Evolutionary conservation across 92 coral and sea anemone species (phyloP), one percentile per base, ranked within the genome.

Genomic region (Phenganax stokvisi): DNA sequence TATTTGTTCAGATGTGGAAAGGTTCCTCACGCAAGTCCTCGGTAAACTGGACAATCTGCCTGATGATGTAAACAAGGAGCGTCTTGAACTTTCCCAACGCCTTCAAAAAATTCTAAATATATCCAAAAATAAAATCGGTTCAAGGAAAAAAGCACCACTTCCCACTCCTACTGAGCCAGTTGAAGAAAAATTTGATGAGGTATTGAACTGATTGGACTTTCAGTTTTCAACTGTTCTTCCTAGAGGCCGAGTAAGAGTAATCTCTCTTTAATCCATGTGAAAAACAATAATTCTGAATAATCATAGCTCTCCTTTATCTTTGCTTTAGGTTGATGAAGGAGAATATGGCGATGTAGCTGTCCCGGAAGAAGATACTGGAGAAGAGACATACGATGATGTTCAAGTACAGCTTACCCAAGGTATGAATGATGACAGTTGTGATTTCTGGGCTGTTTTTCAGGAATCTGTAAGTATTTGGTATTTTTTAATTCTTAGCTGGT

Each of bases 1-100:
- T 74, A 47, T 20, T 82, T 82, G 47, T 37, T 62, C 85, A 93
- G 98, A 87, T 85, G 93, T 92, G 30, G 92, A 89, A 67, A 82
- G 72, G 60, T 93, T 86, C 82, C 83, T 93, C 63, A 86, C 93
- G 54, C 86, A 84, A 27, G 85, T 88, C 9, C 88, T 93, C 66
- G 85, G 82, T 12, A 83, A 84, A 70, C 89, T 89, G 63, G 78
- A 68, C 6, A 85, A 92, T 1, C 89, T 92, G 5, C 87, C 86
- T 77, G 89, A 79, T 75, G 90, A 89, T 54, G 94, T 68, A 53
- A 68, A 91, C 58, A 90, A 74, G 52, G 87, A 87, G 30, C 92
- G 98, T 13, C 84, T 74, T 28, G 51, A 86, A 53, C 83, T 94
- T 51, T 86, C 85, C 57, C 80, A 77, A 31, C 76, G 75, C 68